A percentile compares a stretch with the other conserved stretches of the same genome.
These are phyloP conservation scores for Rhamnusium bicolor DNA, from an alignment of 2,888 invertebrate species.

Conservation along the genomic window DNA sequence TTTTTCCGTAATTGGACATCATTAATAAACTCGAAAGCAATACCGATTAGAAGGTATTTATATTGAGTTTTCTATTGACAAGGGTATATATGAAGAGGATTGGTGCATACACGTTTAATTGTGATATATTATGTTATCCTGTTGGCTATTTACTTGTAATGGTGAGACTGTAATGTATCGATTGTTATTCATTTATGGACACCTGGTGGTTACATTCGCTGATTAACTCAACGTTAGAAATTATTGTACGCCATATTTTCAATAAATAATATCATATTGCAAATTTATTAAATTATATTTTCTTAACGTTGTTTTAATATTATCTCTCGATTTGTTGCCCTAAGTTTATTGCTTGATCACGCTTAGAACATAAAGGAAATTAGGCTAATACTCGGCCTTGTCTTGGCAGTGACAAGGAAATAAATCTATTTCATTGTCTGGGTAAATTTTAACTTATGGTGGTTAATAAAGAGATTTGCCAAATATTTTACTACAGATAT, in stretches of 20 bases:
- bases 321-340: not conserved
- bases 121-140: constrained; percentile 7
- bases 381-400: not conserved
- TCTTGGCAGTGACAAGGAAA: not conserved
- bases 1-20: constrained; percentile 18
- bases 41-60: constrained; percentile 13
- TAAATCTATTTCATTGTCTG: not conserved
- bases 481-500: no score
- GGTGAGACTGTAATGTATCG: constrained; percentile 5
- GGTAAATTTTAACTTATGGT: not conserved
- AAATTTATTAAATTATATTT: not conserved
- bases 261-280: not conserved
- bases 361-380: not conserved
- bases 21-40: constrained; percentile 6
- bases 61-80: constrained; percentile 7
- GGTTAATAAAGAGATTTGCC: no score
- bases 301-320: not conserved
- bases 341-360: not conserved
- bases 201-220: constrained; percentile 8
- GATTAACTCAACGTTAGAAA: not conserved
- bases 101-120: constrained; percentile 4
- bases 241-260: not conserved
- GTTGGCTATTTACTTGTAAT: not conserved
- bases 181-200: constrained; percentile 15
- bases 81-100: not conserved